Base-by-base conservation (phyloP, 2,113 vertebrate genomes). In the Crotalus horridus region DNA sequence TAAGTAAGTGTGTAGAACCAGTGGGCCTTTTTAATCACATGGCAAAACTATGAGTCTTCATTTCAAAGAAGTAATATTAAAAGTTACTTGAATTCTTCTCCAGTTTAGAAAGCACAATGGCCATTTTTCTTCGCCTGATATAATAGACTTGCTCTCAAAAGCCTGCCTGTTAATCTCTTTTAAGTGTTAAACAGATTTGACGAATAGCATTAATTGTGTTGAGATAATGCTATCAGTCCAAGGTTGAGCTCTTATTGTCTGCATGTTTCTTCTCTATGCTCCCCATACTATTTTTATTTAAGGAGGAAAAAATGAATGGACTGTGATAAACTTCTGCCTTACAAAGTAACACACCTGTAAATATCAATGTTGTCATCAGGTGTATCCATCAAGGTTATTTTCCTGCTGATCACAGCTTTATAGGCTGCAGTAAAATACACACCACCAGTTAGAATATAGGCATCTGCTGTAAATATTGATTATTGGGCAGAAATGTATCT, bases 351-450 rank as follows among this genome's bases (percentile, higher is more conserved):
- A 85, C n/a, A 85, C 85, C 92, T 59, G 90, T 94, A 93, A 95
- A 95, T 88, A 95, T 46, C 24, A 92, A 43, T 90, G n/a, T n/a
- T 93, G 96, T 95, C 91, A 96, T 89, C 94, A 95, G 95, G 81
- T 95, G 9, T 17, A 86, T 74, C 54, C 89, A 94, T 94, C 93
- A 95, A 43, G 21, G 74, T 53, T 90, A 90, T 48, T 2, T 93
- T 53, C 93, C 95, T 95, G 91, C 89, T 91, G 92, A 93, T 54
- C 7, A 94, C 11, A 94, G 89, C 90, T 89, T 54, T 95, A 85
- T 12, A 64, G n/a, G 53, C 93, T 93, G 87, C 39, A 91, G 92
- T 81, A 43, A 85, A 88, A 91, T n/a, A 69, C 0, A 85, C 9
- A 90, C 1, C 85, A 92, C 94, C 88, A 95, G 90, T 93, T 94